Evolutionary conservation across 2,888 invertebrate genomes (phyloP), one percentile per base, ranked within the genome.

Genomic region (Hololepta plana): DNA sequence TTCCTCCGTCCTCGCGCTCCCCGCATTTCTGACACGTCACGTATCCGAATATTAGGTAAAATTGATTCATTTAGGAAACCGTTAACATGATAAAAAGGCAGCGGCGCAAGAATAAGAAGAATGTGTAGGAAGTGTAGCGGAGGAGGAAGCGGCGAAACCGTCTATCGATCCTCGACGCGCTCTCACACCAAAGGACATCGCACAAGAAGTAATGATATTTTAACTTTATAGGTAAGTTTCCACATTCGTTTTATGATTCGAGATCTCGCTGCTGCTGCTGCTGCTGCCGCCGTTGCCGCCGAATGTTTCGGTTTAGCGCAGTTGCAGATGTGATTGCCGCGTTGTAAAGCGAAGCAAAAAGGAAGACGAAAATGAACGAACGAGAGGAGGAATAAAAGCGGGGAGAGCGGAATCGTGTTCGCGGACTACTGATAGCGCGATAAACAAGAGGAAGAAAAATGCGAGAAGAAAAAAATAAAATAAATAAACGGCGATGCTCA

Each of bases 151-250:
- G 21, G 12, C 9, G 21, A 12, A 21, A n/a, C n/a, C n/a, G n/a
- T n/a, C n/a, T n/a, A n/a, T n/a, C n/a, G n/a, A n/a, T n/a, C n/a
- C n/a, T n/a, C n/a, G n/a, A n/a, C n/a, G n/a, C n/a, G n/a, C n/a
- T n/a, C n/a, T n/a, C n/a, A n/a, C n/a, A n/a, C n/a, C n/a, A n/a
- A n/a, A n/a, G n/a, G n/a, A n/a, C n/a, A n/a, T n/a, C n/a, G n/a
- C n/a, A n/a, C n/a, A 24, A 34, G 31, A 35, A 32, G 35, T 36
- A 35, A 36, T 38, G 38, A 39, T 41, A 38, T 42, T 42, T 39
- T 39, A 36, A 37, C 35, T 38, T 37, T 40, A 36, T 38, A 38
- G 35, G 38, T 37, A 37, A 36, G 36, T 37, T 40, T 36, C 37
- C 34, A 38, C 35, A 35, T 37, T 38, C 35, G 28, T 38, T 41